Evolutionary conservation across 2,888 invertebrate genomes (phyloP).

Genomic region (Eupithecia dodoneata): DNA sequence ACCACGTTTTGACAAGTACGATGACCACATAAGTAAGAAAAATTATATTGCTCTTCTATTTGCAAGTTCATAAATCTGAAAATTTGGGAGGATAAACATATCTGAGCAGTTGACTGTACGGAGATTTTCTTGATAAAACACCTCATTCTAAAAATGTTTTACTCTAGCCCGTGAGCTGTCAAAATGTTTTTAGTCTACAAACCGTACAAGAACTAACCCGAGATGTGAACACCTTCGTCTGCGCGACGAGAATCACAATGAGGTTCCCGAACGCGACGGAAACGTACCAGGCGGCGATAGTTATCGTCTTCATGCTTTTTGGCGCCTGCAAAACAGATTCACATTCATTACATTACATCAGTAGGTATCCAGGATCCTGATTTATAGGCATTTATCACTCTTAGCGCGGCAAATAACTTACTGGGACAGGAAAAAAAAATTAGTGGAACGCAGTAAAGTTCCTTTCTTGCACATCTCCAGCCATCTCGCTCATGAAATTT

Average conservation of each 20-base stretch:
- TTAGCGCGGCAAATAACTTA: background rate
- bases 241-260: conserved; percentile 89
- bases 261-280: conserved; percentile 92
- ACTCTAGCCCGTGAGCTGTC: background rate
- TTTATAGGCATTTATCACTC: background rate
- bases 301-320: conserved; percentile 91
- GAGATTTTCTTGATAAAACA: no score
- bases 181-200: background rate
- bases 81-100: no score
- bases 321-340: conserved; percentile 84
- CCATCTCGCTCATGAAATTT: background rate
- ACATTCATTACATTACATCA: background rate
- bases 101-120: no score
- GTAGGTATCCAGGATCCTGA: background rate
- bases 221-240: conserved; percentile 85
- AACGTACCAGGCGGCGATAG: conserved; percentile 93
- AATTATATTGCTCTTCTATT: no score
- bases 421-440: background rate
- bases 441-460: background rate
- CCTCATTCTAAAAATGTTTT: no score
- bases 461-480: background rate
- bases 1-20: no score
- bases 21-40: no score
- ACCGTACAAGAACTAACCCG: conserved; percentile 78
- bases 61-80: no score